Conservation (phyloP, 2,113 vertebrate species). For the Gymnogyps californianus region DNA sequence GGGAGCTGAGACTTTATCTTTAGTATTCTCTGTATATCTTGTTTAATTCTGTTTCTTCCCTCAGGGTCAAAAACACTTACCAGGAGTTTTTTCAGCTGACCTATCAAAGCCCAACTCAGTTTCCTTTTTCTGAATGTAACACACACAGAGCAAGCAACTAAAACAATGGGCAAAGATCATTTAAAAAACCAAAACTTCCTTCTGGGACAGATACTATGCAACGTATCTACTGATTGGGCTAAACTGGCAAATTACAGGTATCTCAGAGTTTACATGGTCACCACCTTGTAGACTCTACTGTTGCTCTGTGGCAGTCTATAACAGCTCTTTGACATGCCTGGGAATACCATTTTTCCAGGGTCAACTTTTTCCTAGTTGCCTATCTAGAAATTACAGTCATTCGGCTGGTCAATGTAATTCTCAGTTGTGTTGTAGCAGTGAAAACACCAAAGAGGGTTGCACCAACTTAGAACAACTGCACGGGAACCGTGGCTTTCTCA, state of each 20-base stretch:
- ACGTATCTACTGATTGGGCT: background rate
- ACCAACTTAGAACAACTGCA: background rate
- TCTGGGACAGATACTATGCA: background rate
- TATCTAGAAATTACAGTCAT: background rate
- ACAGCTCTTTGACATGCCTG: background rate
- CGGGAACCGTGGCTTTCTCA: background rate
- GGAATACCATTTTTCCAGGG: background rate
- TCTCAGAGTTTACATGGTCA: background rate
- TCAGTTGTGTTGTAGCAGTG: background rate
- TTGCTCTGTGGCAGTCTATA: background rate
- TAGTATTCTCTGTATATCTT: background rate
- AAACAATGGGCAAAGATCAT: background rate
- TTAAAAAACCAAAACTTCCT: background rate
- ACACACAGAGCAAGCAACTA: background rate
- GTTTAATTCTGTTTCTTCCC: background rate
- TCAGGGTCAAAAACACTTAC: background rate
- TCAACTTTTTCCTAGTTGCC: background rate
- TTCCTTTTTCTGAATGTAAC: background rate
- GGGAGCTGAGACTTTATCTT: background rate
- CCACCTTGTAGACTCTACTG: background rate
- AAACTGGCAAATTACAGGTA: background rate
- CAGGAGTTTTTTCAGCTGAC: background rate
- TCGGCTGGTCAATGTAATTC: background rate
- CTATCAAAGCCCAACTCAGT: background rate
- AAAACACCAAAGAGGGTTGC: background rate